Conservation (phyloP, 2,888 invertebrate species). For the Hartigia nigra region DNA sequence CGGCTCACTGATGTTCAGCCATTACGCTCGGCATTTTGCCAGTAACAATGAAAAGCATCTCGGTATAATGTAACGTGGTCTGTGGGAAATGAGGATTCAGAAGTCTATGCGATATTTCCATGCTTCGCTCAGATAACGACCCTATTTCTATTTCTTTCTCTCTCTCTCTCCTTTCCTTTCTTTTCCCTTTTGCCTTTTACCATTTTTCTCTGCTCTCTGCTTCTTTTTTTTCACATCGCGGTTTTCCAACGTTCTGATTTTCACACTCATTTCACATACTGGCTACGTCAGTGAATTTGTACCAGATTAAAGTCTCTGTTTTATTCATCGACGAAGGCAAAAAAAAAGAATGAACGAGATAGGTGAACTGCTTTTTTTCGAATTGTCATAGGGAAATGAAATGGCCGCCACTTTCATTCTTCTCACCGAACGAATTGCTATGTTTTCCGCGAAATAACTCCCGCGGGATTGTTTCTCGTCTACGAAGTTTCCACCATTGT, state of each 20-base stretch:
- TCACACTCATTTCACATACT: too few relatives aligned
- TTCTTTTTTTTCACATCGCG: neutral
- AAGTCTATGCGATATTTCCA: constrained; percentile 2
- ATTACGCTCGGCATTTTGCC: constrained; percentile 51
- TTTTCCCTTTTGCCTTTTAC: neutral
- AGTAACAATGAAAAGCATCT: constrained; percentile 50
- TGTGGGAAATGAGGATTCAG: neutral
- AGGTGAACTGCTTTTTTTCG: neutral
- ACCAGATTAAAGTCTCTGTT: neutral
- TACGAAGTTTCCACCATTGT: neutral
- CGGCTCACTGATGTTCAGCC: constrained; percentile 34
- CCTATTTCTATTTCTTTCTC: neutral
- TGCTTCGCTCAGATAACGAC: neutral
- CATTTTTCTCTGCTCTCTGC: neutral
- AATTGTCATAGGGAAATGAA: neutral
- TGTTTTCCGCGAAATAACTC: neutral
- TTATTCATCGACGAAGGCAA: neutral
- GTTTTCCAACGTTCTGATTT: neutral
- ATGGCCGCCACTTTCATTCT: neutral
- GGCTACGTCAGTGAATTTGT: neutral
- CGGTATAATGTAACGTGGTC: constrained; percentile 41
- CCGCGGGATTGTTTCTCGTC: neutral
- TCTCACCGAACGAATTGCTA: neutral
- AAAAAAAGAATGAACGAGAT: neutral
- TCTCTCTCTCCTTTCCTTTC: neutral